Evolutionary conservation across 2,888 invertebrate genomes (phyloP).

Genomic region (Ophraella communa): DNA sequence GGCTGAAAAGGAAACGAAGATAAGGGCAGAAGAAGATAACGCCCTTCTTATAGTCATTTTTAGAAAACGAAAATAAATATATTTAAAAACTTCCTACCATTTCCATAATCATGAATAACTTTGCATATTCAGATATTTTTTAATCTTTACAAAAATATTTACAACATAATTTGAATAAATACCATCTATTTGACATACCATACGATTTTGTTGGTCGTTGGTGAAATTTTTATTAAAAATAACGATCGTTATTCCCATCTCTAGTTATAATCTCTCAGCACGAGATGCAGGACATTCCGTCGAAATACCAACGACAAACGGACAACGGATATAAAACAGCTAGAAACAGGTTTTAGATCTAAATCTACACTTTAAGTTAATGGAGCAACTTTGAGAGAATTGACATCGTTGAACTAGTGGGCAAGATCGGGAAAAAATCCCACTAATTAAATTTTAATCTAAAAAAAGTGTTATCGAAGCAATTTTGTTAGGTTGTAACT

Average conservation of each 20-base stretch:
- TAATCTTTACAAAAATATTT: no score
- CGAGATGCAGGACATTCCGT: slow-evolving; percentile 23
- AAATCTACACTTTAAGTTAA: slow-evolving; percentile 37
- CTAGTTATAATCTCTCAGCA: slow-evolving; percentile 14
- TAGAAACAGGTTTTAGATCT: slow-evolving; percentile 40
- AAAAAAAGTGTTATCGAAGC: background rate
- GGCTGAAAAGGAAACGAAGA: no score
- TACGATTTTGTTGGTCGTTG: background rate
- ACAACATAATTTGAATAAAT: slow-evolving; percentile 2
- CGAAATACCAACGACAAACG: slow-evolving; percentile 13
- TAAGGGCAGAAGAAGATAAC: no score
- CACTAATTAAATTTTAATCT: background rate
- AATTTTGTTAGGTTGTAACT: no score
- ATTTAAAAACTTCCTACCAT: no score
- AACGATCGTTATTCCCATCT: slow-evolving; percentile 14
- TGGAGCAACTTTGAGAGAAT: slow-evolving; percentile 40
- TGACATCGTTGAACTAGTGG: background rate
- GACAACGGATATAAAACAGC: background rate
- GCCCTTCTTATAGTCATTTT: no score
- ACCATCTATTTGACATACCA: background rate
- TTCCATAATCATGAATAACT: no score
- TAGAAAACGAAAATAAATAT: no score
- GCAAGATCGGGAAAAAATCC: background rate
- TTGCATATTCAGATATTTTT: no score
- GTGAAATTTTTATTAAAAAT: slow-evolving; percentile 17